These are phyloP conservation scores for Erebia aethiops DNA, from an alignment of 2,888 invertebrate genomes.

Conservation along the genomic window DNA sequence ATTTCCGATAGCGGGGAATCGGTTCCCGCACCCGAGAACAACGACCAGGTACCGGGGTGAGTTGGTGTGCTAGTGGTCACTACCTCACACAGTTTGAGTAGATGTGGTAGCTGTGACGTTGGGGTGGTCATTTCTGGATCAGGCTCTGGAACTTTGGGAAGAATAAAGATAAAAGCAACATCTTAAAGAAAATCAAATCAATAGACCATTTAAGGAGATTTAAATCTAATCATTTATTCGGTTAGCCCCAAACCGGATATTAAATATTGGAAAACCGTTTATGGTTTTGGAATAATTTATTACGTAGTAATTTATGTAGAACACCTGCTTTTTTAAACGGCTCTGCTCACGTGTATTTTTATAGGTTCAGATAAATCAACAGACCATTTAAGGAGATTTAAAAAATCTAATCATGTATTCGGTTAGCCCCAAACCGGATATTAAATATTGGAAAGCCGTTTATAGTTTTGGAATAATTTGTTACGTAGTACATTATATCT, in stretches of 20 bases:
- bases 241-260: too few species aligned
- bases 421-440: too few species aligned
- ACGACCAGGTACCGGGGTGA: constrained; percentile 65
- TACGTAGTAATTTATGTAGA: too few species aligned
- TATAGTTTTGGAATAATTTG: too few species aligned
- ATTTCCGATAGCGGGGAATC: constrained; percentile 78
- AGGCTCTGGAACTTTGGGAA: constrained; percentile 49
- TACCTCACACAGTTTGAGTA: constrained; percentile 59
- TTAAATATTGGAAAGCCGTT: too few species aligned
- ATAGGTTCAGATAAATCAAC: not conserved
- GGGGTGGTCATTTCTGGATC: constrained; percentile 69
- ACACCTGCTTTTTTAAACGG: too few species aligned
- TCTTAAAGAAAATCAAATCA: not conserved
- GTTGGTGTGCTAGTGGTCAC: constrained; percentile 77
- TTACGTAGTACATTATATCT: too few species aligned
- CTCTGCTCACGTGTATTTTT: too few species aligned
- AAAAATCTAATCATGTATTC: too few species aligned
- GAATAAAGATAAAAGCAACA: not conserved
- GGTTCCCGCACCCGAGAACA: constrained; percentile 66
- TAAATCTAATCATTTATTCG: too few species aligned
- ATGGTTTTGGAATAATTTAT: too few species aligned
- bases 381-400: not conserved
- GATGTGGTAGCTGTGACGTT: constrained; percentile 61
- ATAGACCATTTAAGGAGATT: not conserved
- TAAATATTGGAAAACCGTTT: too few species aligned